phyloP scores from a whole-genome alignment of 2,888 invertebrate species.

The Azorinus chamasolen region DNA sequence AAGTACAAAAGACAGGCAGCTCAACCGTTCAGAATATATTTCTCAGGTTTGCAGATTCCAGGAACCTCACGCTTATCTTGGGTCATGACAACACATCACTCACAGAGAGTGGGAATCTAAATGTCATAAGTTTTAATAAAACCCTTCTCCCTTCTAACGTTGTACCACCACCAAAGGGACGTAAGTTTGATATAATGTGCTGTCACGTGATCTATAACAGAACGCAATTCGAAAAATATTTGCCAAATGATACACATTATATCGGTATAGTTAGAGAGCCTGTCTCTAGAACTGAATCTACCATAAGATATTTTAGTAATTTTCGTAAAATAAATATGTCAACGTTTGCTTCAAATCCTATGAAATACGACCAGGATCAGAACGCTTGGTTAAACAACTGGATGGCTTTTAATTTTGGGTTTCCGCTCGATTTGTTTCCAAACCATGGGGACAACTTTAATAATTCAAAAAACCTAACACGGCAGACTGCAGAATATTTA shows the following conservation, averaged over 20 bases:
- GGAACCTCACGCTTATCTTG: too few relatives aligned
- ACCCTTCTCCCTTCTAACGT: constrained; percentile 46
- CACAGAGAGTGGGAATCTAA: constrained; percentile 29
- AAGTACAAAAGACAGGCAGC: too few relatives aligned
- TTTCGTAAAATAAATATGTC: constrained; percentile 19
- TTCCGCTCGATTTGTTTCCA: constrained; percentile 34
- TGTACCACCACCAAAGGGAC: constrained; percentile 52
- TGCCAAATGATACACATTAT: constrained; percentile 67
- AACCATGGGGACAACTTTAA: too few relatives aligned
- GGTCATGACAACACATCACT: constrained; percentile 7
- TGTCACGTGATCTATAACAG: constrained; percentile 72
- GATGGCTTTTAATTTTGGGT: constrained; percentile 66
- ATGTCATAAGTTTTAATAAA: constrained; percentile 59
- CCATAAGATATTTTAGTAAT: constrained; percentile 53
- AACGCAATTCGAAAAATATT: constrained; percentile 37
- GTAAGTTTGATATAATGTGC: constrained; percentile 70
- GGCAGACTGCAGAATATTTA: too few relatives aligned
- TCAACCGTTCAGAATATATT: too few relatives aligned
- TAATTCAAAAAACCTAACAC: too few relatives aligned
- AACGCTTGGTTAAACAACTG: constrained; percentile 64
- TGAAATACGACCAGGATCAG: constrained; percentile 48
- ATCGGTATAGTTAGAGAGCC: constrained; percentile 74
- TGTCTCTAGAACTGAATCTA: constrained; percentile 62
- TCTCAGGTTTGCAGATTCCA: too few relatives aligned
- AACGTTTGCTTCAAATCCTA: constrained; percentile 60